Percentiles rank a stretch among this genome's conserved stretches.
These are phyloP conservation scores for Hypselothyrea guttata DNA, from an alignment of 2,888 invertebrate species.

Conservation along the genomic window DNA sequence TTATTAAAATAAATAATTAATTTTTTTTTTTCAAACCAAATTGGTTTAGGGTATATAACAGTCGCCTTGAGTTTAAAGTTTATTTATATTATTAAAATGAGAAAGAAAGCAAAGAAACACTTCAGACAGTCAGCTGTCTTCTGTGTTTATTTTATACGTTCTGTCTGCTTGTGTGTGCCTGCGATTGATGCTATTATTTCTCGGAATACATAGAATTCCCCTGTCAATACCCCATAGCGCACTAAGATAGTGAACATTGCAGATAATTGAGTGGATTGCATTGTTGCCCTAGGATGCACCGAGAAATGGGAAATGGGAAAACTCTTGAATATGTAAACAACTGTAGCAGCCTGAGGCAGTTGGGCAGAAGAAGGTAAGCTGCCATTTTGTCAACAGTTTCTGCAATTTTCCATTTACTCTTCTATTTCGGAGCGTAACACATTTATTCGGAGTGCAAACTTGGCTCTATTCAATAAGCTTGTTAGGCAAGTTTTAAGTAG, in stretches of 20 bases:
- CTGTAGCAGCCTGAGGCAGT: slow-evolving; percentile 7
- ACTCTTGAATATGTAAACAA: slow-evolving; percentile 52
- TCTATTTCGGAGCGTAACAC: slow-evolving; percentile 56
- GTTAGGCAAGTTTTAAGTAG: slow-evolving; percentile 19
- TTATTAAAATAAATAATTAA: too few species aligned
- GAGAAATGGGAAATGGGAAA: not conserved
- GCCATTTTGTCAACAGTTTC: slow-evolving; percentile 61
- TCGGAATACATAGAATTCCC: slow-evolving; percentile 11
- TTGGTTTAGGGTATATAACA: too few species aligned
- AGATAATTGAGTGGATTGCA: slow-evolving; percentile 58
- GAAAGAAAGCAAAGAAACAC: slow-evolving; percentile 5
- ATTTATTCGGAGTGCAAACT: slow-evolving; percentile 66
- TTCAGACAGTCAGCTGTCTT: slow-evolving; percentile 56
- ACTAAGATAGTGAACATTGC: slow-evolving; percentile 58
- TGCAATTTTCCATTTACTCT: slow-evolving; percentile 38
- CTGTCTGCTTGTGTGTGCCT: slow-evolving; percentile 4
- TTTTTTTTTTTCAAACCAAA: too few species aligned
- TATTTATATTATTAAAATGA: slow-evolving; percentile 23
- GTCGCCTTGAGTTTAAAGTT: too few species aligned
- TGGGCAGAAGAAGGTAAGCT: slow-evolving; percentile 2
- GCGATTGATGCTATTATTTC: slow-evolving; percentile 51
- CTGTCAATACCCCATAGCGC: slow-evolving; percentile 36
- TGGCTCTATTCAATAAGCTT: too few species aligned
- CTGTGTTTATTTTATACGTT: slow-evolving; percentile 8
- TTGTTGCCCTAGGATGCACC: slow-evolving; percentile 19